Base-by-base conservation (phyloP, 2,888 invertebrate species). In the Seira ritae region DNA sequence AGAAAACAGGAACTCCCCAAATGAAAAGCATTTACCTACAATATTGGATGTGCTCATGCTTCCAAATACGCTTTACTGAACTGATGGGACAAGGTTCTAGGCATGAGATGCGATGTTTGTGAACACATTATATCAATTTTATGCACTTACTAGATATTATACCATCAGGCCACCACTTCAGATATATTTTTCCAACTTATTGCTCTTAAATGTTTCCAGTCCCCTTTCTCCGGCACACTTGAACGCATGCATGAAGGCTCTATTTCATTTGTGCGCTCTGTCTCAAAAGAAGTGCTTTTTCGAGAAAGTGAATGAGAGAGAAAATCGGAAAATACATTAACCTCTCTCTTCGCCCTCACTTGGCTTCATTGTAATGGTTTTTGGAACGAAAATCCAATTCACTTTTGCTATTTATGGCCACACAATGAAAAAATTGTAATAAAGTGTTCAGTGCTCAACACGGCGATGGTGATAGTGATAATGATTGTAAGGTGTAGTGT, bases 11-110 rank as follows among this genome's bases (percentile, higher is more conserved):
- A n/a, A n/a, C 50, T 50, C 50, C 15, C 15, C 12, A 50, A 50
- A 50, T 50, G 50, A 50, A 50, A 50, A 50, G 50, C 50, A 50
- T 50, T n/a, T n/a, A n/a, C n/a, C n/a, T n/a, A n/a, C 6, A 50
- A 2, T n/a, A 15, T 12, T 50, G 15, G 15, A 1, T 8, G 17
- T 50, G 50, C 12, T 50, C 50, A 50, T 50, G 17, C 50, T 15
- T 50, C 15, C 50, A 50, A n/a, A n/a, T 50, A 2, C 50, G 2
- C 15, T 50, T n/a, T n/a, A n/a, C n/a, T n/a, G n/a, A n/a, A n/a
- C n/a, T n/a, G 15, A 50, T 2, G 17, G 17, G 50, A 50, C 50
- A 50, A 15, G 50, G 12, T 50, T 50, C 12, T 50, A n/a, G 50
- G 15, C 12, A 3, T 12, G 50, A n/a, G n/a, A n/a, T n/a, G n/a